Percentiles rank a stretch among this genome's conserved stretches.
Evolutionary conservation across 1,140 invertebrate genomes (phyloP).

Genomic region (Plectrocnemia conspersa): DNA sequence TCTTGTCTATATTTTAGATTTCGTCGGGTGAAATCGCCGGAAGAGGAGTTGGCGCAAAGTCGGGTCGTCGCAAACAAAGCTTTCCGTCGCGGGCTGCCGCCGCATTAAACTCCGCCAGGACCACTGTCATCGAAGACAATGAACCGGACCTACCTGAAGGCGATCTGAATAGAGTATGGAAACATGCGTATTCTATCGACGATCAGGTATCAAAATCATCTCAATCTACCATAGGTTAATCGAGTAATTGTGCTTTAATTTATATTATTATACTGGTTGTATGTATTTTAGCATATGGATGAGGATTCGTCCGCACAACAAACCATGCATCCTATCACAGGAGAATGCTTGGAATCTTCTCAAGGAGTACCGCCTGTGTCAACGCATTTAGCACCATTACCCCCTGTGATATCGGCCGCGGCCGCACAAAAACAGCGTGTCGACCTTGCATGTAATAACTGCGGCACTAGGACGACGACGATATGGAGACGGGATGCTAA

Average conservation of each 20-base stretch:
- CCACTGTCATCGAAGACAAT: conserved; percentile 10
- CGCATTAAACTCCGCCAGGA: conserved; percentile 41
- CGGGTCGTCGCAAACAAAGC: conserved; percentile 67
- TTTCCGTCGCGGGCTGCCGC: conserved; percentile 64
- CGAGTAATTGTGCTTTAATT: too few species aligned
- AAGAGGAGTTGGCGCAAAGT: conserved; percentile 44
- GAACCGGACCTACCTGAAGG: conserved; percentile 28
- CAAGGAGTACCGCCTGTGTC: background rate
- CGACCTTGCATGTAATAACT: conserved; percentile 75
- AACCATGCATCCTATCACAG: background rate
- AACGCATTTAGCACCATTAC: background rate
- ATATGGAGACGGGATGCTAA: conserved; percentile 87
- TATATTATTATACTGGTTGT: too few species aligned
- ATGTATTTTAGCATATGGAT: conserved; percentile 2
- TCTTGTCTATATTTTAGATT: conserved; percentile 18
- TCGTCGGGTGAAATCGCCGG: conserved; percentile 16
- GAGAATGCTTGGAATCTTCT: conserved; percentile 6
- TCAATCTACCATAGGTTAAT: too few species aligned
- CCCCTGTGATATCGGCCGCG: conserved; percentile 20
- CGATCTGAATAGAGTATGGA: conserved; percentile 23
- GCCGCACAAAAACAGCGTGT: conserved; percentile 49
- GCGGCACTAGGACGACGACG: conserved; percentile 84
- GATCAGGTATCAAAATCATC: conserved; percentile 31
- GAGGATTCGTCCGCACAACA: conserved; percentile 11
- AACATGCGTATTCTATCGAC: conserved; percentile 14